A percentile compares a stretch with the other conserved stretches of the same genome.
These are phyloP conservation scores for Danio albolineatus DNA, from an alignment of 2,797 vertebrate species.

Conservation along the genomic window DNA sequence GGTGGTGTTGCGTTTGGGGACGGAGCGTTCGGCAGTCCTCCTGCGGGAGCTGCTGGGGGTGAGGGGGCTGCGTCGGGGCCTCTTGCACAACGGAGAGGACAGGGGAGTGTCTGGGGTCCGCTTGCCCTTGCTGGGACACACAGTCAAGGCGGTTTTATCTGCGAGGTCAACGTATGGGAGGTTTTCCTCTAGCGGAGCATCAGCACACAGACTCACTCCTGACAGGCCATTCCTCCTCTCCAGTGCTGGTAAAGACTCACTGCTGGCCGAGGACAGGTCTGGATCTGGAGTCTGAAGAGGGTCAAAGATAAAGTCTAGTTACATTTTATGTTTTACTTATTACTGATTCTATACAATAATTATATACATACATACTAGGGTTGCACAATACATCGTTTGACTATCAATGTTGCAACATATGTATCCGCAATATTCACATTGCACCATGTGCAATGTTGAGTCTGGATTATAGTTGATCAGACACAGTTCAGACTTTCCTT, in stretches of 20 bases:
- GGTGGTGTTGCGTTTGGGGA: slow-evolving; percentile 51
- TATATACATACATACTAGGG: too few relatives aligned
- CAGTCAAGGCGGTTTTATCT: slow-evolving; percentile 41
- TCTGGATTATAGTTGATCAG: too few relatives aligned
- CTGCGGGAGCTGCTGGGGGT: slow-evolving; percentile 38
- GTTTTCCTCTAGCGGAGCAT: slow-evolving; percentile 59
- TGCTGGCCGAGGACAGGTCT: slow-evolving; percentile 58
- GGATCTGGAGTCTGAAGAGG: slow-evolving; percentile 57
- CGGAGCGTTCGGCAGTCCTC: slow-evolving; percentile 27
- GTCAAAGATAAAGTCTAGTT: background rate
- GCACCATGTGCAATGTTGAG: too few relatives aligned
- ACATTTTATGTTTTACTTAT: background rate
- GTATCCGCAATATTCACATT: too few relatives aligned
- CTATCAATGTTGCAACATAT: too few relatives aligned
- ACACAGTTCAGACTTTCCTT: too few relatives aligned
- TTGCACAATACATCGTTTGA: too few relatives aligned
- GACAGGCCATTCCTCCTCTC: slow-evolving; percentile 70
- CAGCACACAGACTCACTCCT: slow-evolving; percentile 65
- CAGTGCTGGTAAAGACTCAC: slow-evolving; percentile 61
- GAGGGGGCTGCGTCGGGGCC: slow-evolving; percentile 60
- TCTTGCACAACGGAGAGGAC: slow-evolving; percentile 53
- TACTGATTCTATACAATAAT: background rate
- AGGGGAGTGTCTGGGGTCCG: slow-evolving; percentile 59
- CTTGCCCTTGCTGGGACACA: slow-evolving; percentile 70
- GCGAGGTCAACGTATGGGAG: slow-evolving; percentile 52